Evolutionary conservation across 2,888 invertebrate species (phyloP).

Genomic region (Pecten maximus): DNA sequence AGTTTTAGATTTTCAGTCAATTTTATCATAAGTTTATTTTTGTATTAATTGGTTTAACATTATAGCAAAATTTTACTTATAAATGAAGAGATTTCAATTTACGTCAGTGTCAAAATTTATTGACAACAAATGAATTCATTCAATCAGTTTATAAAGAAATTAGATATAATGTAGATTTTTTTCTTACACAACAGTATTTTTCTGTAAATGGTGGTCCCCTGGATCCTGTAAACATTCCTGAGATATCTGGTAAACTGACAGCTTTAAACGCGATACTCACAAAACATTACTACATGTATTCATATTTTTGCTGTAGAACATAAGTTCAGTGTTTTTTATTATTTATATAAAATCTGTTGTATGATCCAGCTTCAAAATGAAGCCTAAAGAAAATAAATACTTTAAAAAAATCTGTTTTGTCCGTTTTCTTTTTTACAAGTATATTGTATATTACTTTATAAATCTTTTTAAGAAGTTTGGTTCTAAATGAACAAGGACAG

Average conservation of each 20-base stretch:
- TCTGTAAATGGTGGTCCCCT: too few species aligned
- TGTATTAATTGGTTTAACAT: background rate
- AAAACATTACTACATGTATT: background rate
- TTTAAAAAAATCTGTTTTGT: background rate
- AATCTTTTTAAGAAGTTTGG: too few species aligned
- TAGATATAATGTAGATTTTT: too few species aligned
- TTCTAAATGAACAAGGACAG: too few species aligned
- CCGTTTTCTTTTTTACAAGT: background rate
- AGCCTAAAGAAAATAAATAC: constrained; percentile 21
- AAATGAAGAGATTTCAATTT: too few species aligned
- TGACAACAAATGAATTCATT: too few species aligned
- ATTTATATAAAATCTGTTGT: constrained; percentile 30
- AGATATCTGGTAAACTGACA: background rate
- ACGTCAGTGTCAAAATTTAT: too few species aligned
- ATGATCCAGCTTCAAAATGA: constrained; percentile 25
- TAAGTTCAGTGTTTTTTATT: constrained; percentile 15
- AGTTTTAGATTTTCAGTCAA: background rate
- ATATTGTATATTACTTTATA: too few species aligned
- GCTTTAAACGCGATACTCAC: background rate
- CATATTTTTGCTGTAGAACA: background rate
- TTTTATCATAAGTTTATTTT: background rate
- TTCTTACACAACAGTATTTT: background rate
- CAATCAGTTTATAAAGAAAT: too few species aligned
- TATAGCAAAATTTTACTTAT: background rate
- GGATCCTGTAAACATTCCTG: background rate